phyloP scores from a whole-genome alignment of 2,888 invertebrate species.

The Blastobasis adustella region DNA sequence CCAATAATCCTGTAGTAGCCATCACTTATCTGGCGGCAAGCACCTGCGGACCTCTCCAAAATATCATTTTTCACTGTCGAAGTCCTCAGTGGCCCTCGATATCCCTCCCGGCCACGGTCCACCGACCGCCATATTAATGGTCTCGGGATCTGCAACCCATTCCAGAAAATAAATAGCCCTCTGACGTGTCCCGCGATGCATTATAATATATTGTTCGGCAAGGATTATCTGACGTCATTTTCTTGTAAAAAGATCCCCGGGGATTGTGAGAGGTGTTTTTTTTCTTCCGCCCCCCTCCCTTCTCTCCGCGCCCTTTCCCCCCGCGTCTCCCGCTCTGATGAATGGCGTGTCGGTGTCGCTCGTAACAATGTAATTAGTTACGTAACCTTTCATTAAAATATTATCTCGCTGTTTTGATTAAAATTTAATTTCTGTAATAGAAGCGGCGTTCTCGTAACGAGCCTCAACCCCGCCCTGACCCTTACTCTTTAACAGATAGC shows the following conservation, averaged over 20 bases:
- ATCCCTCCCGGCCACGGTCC: slow-evolving; percentile 48
- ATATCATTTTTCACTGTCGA: slow-evolving; percentile 62
- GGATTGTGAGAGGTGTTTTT: slow-evolving; percentile 22
- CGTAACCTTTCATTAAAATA: too few relatives aligned
- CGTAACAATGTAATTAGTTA: too few relatives aligned
- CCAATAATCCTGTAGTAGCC: slow-evolving; percentile 10
- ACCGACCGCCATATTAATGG: slow-evolving; percentile 66
- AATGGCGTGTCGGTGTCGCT: too few relatives aligned
- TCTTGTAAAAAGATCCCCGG: slow-evolving; percentile 24
- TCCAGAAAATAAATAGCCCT: slow-evolving; percentile 60
- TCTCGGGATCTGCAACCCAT: slow-evolving; percentile 41
- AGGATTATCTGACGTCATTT: slow-evolving; percentile 47
- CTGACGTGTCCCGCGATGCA: slow-evolving; percentile 60
- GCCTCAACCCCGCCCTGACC: too few relatives aligned
- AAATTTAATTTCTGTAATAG: too few relatives aligned
- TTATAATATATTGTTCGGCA: slow-evolving; percentile 57
- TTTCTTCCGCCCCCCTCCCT: neutral
- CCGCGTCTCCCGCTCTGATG: too few relatives aligned
- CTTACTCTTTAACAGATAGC: too few relatives aligned
- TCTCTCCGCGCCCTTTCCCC: too few relatives aligned
- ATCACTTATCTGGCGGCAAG: slow-evolving; percentile 18
- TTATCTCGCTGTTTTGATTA: too few relatives aligned
- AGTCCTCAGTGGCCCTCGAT: slow-evolving; percentile 40
- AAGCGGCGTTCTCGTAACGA: too few relatives aligned
- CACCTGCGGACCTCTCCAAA: slow-evolving; percentile 38